These are phyloP conservation scores for Aphodius sticticus DNA, from an alignment of 2,888 invertebrate species.

Conservation along the genomic window DNA sequence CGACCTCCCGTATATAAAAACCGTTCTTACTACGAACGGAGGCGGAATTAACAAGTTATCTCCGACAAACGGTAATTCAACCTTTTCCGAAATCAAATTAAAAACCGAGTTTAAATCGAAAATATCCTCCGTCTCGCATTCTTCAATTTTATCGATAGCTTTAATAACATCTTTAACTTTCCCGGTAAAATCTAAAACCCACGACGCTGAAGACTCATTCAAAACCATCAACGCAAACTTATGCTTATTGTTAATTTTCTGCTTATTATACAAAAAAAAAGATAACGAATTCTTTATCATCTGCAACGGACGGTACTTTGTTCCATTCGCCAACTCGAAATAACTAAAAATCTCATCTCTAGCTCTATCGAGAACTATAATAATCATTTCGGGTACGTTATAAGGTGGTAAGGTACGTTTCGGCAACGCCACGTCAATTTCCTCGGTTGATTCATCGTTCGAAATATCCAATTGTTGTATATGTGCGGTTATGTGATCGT, in stretches of 20 bases:
- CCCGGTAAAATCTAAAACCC: conserved; percentile 71
- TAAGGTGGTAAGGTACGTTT: conserved; percentile 62
- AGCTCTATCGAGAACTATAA: conserved; percentile 70
- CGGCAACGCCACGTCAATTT: conserved; percentile 45
- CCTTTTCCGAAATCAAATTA: conserved; percentile 63
- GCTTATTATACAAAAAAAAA: conserved; percentile 70
- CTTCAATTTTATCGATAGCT: conserved; percentile 65
- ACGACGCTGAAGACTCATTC: conserved; percentile 63
- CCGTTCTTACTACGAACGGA: conserved; percentile 67
- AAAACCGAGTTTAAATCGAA: conserved; percentile 68
- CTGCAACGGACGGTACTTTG: conserved; percentile 65
- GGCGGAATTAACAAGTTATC: conserved; percentile 61
- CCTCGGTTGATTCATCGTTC: neutral
- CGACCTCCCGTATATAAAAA: conserved; percentile 75
- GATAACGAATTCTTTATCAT: conserved; percentile 71
- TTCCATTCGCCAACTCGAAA: conserved; percentile 65
- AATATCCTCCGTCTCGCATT: conserved; percentile 63
- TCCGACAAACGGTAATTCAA: conserved; percentile 60
- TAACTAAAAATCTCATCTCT: conserved; percentile 65
- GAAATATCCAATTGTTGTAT: neutral
- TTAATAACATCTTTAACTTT: conserved; percentile 67
- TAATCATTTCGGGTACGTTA: conserved; percentile 69
- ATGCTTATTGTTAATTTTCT: conserved; percentile 66
- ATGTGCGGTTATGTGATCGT: neutral
- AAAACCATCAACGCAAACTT: conserved; percentile 70